phyloP scores from a whole-genome alignment of 2,888 invertebrate genomes.

The Sialis lutaria region DNA sequence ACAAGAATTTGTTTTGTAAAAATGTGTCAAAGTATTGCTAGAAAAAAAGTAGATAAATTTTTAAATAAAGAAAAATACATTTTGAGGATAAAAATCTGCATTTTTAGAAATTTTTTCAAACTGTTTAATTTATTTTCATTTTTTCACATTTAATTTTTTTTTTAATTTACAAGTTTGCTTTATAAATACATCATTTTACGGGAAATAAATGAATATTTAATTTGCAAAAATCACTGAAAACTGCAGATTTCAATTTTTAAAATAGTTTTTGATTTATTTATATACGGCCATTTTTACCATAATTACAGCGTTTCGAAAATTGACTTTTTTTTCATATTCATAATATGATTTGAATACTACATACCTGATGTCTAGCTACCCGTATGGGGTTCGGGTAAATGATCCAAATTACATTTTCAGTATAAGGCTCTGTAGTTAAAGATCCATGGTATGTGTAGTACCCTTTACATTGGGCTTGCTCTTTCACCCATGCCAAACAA shows the following conservation, averaged over 20 bases:
- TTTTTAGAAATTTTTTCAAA: too few relatives aligned
- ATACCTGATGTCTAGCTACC: conserved; percentile 47
- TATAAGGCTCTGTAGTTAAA: conserved; percentile 52
- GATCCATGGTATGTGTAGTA: conserved; percentile 59
- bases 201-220: background rate
- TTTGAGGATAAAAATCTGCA: too few relatives aligned
- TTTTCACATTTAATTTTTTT: too few relatives aligned
- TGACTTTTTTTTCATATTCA: too few relatives aligned
- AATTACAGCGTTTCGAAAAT: background rate
- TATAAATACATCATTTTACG: background rate
- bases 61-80: too few relatives aligned
- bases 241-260: background rate
- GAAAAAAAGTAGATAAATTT: too few relatives aligned
- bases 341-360: background rate
- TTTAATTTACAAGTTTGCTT: too few relatives aligned
- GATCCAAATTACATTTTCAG: conserved; percentile 59
- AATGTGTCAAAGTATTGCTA: too few relatives aligned
- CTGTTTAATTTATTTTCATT: too few relatives aligned
- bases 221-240: background rate
- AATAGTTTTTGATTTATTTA: background rate
- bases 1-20: too few relatives aligned
- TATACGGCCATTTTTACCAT: background rate
- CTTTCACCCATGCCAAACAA: conserved; percentile 49
- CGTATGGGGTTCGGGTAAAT: conserved; percentile 50
- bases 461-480: conserved; percentile 46